Base-by-base conservation (phyloP, 2,888 invertebrate genomes). In the Leptogaster cylindrica region DNA sequence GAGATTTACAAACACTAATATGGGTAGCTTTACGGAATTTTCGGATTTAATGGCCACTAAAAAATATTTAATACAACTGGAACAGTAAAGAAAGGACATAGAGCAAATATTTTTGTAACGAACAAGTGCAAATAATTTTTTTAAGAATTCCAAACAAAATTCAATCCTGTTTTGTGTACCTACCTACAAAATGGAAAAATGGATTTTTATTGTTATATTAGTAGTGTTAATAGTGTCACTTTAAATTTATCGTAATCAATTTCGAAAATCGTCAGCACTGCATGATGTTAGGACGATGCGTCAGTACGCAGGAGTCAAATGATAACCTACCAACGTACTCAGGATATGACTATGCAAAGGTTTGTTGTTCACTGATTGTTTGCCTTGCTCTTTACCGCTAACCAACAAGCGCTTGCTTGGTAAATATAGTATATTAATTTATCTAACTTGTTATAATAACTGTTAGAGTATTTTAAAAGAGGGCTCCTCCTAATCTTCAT, bases 331-430 rank as follows among this genome's bases (percentile, higher is more conserved):
- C 80, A 61, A 36, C 16, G 12, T 46, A 48, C 27, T n/a, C 16
- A 28, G 80, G 88, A 86, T 70, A 86, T 85, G 77, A 88, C 86
- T 77, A 89, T 87, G 78, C 86, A 86, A 75, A 89, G 89, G 89
- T 58, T 58, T 58, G 58, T 58, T 58, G 5, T 41, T 7, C 20
- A 20, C 20, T 18, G 10, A n/a, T 23, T 58, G 27, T 25, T 23
- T 23, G 28, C 39, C 23, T 25, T 58, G 20, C 20, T 46, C 46
- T 46, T 46, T 23, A 46, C 25, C 25, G 27, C 25, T 28, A 39
- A 39, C 5, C 16, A 7, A 41, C 20, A 12, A 28, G 12, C 18
- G n/a, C 18, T 12, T 58, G 16, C 16, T 5, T 46, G 12, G 3
- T 2, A 8, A 46, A 2, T 20, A 18, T 5, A 16, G 20, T 2